Percentiles rank a stretch among this genome's conserved stretches.
phyloP scores from a whole-genome alignment of 2,888 invertebrate species.

The Xiphydria camelus region DNA sequence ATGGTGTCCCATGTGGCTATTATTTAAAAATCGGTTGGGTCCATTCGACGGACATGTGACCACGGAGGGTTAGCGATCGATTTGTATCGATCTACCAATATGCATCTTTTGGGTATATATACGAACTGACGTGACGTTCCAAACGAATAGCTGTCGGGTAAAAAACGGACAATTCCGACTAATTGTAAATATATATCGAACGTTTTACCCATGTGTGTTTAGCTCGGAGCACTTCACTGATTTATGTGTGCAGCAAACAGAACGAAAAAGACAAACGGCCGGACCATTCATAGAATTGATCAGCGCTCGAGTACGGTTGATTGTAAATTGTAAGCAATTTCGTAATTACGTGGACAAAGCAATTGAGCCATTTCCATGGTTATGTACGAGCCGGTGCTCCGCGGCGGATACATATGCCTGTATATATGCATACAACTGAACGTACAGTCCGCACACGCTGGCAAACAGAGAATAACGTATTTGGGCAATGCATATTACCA shows the following conservation, averaged over 20 bases:
- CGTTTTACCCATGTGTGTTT: neutral
- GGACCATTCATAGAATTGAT: constrained; percentile 44
- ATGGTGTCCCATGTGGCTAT: too few relatives aligned
- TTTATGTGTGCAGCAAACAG: constrained; percentile 26
- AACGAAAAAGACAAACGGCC: constrained; percentile 30
- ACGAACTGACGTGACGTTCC: too few relatives aligned
- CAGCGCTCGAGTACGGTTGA: constrained; percentile 28
- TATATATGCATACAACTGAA: too few relatives aligned
- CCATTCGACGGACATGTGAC: too few relatives aligned
- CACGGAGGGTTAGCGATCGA: too few relatives aligned
- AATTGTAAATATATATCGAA: neutral
- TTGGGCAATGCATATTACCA: too few relatives aligned
- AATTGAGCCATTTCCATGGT: constrained; percentile 50
- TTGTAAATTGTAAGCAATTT: constrained; percentile 54
- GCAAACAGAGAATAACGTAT: constrained; percentile 44
- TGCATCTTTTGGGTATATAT: too few relatives aligned
- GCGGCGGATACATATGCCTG: too few relatives aligned
- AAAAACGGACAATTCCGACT: neutral
- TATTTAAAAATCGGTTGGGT: too few relatives aligned
- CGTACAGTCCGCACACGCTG: too few relatives aligned
- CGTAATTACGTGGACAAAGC: constrained; percentile 53
- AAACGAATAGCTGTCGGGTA: too few relatives aligned
- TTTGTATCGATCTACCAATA: too few relatives aligned
- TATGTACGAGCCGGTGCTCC: constrained; percentile 37
- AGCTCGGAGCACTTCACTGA: constrained; percentile 11